phyloP scores from a whole-genome alignment of 2,888 invertebrate genomes.

The Minunthozetes semirufus region DNA sequence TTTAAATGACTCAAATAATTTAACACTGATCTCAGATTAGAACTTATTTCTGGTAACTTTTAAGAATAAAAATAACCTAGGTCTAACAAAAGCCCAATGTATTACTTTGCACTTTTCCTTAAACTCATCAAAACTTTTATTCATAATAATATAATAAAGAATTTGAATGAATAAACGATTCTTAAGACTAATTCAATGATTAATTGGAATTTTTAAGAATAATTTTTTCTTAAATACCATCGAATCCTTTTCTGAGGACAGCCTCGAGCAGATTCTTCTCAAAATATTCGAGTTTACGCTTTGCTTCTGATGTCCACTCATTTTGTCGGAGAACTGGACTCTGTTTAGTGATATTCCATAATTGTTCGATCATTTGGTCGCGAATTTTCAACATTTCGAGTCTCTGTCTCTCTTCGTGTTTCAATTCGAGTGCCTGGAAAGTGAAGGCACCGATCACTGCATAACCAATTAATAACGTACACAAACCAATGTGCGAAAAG shows the following conservation, averaged over 20 bases:
- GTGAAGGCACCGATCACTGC: conserved; percentile 36
- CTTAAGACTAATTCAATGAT: too few relatives aligned
- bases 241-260: conserved; percentile 83
- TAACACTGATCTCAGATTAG: neutral
- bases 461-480: conserved; percentile 35
- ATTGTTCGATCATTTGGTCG: conserved; percentile 37
- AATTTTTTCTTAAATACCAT: too few relatives aligned
- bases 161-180: too few relatives aligned
- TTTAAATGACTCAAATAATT: neutral
- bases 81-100: too few relatives aligned
- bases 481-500: conserved; percentile 38
- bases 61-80: too few relatives aligned
- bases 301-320: conserved; percentile 71
- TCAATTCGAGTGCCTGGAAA: conserved; percentile 39
- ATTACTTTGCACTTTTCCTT: too few relatives aligned
- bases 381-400: conserved; percentile 37
- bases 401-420: conserved; percentile 39
- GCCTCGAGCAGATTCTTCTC: conserved; percentile 61
- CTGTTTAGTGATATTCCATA: conserved; percentile 47
- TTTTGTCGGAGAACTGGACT: conserved; percentile 60
- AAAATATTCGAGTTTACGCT: conserved; percentile 52
- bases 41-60: too few relatives aligned
- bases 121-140: too few relatives aligned
- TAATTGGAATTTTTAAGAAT: too few relatives aligned
- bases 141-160: too few relatives aligned